A percentile compares a stretch with the other conserved stretches of the same genome.
Conservation (phyloP, 2,113 vertebrate genomes). For the Microcebus ravelobensis region DNA sequence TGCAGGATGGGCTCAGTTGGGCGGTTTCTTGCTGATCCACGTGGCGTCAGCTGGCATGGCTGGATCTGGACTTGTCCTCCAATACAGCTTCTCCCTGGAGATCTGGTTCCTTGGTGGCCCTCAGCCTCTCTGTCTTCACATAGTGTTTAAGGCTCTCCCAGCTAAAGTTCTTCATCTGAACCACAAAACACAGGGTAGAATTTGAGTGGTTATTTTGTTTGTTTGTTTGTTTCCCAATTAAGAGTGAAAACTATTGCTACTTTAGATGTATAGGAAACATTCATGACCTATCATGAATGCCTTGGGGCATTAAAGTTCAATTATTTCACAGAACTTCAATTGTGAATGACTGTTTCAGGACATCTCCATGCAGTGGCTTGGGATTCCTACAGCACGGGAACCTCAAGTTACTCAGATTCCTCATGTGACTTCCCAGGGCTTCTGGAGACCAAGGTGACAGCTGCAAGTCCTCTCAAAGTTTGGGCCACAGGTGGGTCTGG, state of each 20-base stretch:
- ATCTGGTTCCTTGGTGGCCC: not conserved
- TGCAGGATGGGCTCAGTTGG: not conserved
- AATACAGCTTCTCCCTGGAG: accelerated
- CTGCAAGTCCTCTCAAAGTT: too few species aligned
- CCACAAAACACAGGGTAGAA: not conserved
- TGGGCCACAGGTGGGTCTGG: accelerated
- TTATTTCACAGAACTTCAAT: not conserved
- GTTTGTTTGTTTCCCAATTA: not conserved
- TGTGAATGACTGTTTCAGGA: not conserved
- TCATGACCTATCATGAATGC: not conserved
- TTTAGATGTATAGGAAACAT: not conserved
- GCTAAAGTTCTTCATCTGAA: not conserved
- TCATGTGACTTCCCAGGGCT: not conserved
- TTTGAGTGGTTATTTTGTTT: not conserved
- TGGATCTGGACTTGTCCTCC: accelerated
- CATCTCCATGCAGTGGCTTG: accelerated
- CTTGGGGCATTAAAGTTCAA: not conserved
- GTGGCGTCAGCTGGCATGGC: too few species aligned
- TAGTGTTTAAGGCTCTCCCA: not conserved
- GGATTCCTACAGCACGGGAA: not conserved
- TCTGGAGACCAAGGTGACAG: not conserved
- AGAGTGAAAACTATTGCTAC: not conserved
- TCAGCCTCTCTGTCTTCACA: too few species aligned
- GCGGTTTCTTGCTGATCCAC: not conserved
- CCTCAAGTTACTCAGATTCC: not conserved